These are phyloP conservation scores for Lampris incognitus DNA, from an alignment of 2,113 vertebrate species.

Conservation along the genomic window DNA sequence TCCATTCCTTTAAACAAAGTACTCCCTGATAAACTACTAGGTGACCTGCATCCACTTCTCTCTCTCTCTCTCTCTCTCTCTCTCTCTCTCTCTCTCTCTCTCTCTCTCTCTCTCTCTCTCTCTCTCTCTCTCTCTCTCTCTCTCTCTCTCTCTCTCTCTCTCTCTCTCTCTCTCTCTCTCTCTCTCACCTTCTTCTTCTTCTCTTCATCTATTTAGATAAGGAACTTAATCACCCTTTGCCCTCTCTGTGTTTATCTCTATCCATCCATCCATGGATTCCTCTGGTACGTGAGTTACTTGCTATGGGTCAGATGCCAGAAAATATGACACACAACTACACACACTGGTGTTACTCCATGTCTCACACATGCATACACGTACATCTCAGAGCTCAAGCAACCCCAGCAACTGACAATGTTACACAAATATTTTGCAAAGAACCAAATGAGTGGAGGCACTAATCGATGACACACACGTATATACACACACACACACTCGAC, in stretches of 20 bases:
- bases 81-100: constrained; percentile 30
- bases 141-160: constrained; percentile 2
- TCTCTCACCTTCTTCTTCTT: neutral
- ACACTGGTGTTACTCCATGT: neutral
- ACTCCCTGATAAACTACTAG: constrained; percentile 46
- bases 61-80: constrained; percentile 10
- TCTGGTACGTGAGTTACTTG: constrained; percentile 27
- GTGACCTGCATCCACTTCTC: constrained; percentile 43
- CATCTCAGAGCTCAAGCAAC: constrained; percentile 1
- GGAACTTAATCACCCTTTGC: too few species aligned
- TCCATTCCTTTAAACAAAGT: constrained; percentile 24
- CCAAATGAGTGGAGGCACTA: constrained; percentile 12
- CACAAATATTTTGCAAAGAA: neutral
- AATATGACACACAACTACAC: constrained; percentile 20
- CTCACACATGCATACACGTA: constrained; percentile 8
- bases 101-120: too few species aligned
- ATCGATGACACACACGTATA: neutral
- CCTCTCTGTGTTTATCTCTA: constrained; percentile 8
- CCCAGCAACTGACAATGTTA: neutral
- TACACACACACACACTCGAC: constrained; percentile 16
- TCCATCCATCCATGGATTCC: constrained; percentile 5
- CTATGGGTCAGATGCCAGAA: constrained; percentile 36
- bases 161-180: constrained; percentile 11
- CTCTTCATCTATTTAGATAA: neutral
- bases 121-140: neutral